These are phyloP conservation scores for Laticauda colubrina DNA, from an alignment of 2,113 vertebrate species.

Conservation along the genomic window DNA sequence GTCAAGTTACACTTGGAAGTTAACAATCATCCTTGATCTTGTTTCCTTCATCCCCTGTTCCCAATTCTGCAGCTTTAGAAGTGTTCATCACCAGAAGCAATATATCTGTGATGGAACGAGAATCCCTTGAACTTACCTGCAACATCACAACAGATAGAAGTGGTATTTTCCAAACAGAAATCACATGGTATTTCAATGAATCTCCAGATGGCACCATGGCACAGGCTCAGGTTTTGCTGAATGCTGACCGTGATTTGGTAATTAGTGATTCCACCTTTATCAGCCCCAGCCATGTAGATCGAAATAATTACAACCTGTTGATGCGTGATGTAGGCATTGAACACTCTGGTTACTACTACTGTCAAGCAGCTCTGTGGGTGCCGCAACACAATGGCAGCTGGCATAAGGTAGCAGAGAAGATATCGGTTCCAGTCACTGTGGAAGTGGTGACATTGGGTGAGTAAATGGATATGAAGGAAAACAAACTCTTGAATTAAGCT, in stretches of 20 bases:
- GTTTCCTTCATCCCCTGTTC: constrained; percentile 34
- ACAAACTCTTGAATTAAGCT: neutral
- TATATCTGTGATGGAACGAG: constrained; percentile 67
- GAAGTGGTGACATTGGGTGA: constrained; percentile 68
- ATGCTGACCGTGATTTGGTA: constrained; percentile 65
- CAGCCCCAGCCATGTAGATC: constrained; percentile 62
- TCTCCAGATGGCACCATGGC: constrained; percentile 53
- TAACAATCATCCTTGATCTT: constrained; percentile 14
- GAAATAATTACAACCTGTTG: constrained; percentile 70
- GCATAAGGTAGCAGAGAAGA: constrained; percentile 73
- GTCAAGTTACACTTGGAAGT: neutral
- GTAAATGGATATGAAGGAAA: constrained; percentile 27
- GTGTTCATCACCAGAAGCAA: constrained; percentile 63
- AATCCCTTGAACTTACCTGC: constrained; percentile 71
- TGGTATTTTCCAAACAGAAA: constrained; percentile 63
- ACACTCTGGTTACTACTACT: constrained; percentile 74
- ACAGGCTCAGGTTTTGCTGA: constrained; percentile 61
- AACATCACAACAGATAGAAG: constrained; percentile 71
- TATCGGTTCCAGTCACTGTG: constrained; percentile 65
- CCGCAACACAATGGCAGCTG: constrained; percentile 71
- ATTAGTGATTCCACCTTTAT: constrained; percentile 66
- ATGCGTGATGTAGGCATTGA: constrained; percentile 69
- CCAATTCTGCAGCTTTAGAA: constrained; percentile 64
- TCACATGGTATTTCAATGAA: constrained; percentile 70
- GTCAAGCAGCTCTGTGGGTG: constrained; percentile 73